phyloP scores from a whole-genome alignment of 2,888 invertebrate species.

The Alitta virens region DNA sequence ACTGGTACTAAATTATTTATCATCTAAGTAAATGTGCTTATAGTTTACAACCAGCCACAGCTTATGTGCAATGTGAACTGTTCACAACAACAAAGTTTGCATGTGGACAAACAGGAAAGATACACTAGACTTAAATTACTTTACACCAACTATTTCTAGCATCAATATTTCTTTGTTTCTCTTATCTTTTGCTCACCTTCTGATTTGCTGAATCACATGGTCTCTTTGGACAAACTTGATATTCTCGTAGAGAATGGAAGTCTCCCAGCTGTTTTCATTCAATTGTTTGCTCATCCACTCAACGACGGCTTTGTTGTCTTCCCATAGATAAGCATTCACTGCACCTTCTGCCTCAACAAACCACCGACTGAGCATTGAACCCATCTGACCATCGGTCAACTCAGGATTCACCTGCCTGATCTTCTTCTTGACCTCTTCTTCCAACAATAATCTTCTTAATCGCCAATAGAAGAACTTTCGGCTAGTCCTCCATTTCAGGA shows the following conservation, averaged over 20 bases:
- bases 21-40: too few relatives aligned
- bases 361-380: constrained; percentile 88
- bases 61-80: background rate
- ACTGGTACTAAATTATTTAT: too few relatives aligned
- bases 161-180: too few relatives aligned
- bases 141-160: too few relatives aligned
- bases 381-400: constrained; percentile 73
- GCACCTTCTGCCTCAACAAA: constrained; percentile 88
- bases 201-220: constrained; percentile 77
- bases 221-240: constrained; percentile 81
- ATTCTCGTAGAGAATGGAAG: constrained; percentile 57
- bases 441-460: constrained; percentile 75
- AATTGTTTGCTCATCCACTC: constrained; percentile 69
- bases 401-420: constrained; percentile 66
- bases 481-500: constrained; percentile 84
- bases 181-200: constrained; percentile 57
- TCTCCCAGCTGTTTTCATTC: constrained; percentile 34
- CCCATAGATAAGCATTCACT: constrained; percentile 83
- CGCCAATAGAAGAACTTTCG: constrained; percentile 86
- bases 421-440: constrained; percentile 70
- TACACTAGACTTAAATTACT: too few relatives aligned
- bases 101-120: too few relatives aligned
- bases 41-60: constrained; percentile 7
- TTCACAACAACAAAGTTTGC: too few relatives aligned
- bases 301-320: constrained; percentile 76